Evolutionary conservation across 2,113 vertebrate genomes (phyloP).

Genomic region (Erpornis zantholeuca): DNA sequence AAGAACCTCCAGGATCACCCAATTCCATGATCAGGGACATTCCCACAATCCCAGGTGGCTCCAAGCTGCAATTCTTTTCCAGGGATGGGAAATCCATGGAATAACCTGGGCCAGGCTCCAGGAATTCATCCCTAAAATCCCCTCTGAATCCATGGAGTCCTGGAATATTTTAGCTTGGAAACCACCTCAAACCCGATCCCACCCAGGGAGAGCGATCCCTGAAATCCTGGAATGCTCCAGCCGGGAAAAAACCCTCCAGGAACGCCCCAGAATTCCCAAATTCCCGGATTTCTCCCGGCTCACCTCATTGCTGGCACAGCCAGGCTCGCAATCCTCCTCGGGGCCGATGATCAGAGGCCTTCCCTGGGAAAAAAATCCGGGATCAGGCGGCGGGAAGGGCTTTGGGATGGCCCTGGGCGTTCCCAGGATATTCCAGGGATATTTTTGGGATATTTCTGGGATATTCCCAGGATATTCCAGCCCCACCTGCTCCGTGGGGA

Average conservation of each 20-base stretch:
- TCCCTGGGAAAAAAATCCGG: background rate
- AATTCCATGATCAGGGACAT: background rate
- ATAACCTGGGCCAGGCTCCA: background rate
- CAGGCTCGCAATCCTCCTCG: conserved; percentile 87
- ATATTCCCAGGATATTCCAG: background rate
- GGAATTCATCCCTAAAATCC: background rate
- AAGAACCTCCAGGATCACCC: too few relatives aligned
- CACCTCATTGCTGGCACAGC: conserved; percentile 77
- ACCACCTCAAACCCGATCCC: background rate
- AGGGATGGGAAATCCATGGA: background rate
- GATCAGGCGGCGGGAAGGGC: background rate
- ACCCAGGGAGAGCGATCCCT: too few relatives aligned
- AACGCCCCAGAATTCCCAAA: background rate
- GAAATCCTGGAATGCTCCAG: background rate
- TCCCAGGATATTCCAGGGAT: too few relatives aligned
- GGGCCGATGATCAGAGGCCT: conserved; percentile 87
- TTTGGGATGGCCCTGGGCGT: background rate
- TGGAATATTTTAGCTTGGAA: background rate
- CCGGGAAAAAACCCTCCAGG: background rate
- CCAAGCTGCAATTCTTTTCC: background rate
- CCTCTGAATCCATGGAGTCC: background rate
- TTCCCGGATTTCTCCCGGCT: background rate
- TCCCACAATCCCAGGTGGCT: background rate
- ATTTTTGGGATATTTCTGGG: too few relatives aligned
- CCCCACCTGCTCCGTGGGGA: background rate